These are phyloP conservation scores for Syngnathus acus DNA, from an alignment of 2,797 vertebrate species.

Conservation along the genomic window DNA sequence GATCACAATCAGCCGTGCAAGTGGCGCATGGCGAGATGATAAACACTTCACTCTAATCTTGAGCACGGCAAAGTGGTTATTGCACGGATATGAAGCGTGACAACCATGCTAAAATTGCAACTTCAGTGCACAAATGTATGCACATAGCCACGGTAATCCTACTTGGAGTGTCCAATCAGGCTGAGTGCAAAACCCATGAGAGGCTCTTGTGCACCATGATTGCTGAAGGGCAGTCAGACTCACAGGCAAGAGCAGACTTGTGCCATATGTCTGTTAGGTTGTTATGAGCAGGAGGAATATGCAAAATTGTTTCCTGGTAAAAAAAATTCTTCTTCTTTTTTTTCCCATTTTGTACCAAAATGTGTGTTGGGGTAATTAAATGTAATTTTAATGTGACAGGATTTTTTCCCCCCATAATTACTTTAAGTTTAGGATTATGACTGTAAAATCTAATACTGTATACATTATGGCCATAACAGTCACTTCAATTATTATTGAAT, in stretches of 20 bases:
- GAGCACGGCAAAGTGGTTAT: background rate
- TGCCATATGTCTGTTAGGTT: background rate
- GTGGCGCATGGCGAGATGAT: background rate
- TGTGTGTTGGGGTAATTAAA: no score
- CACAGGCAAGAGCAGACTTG: slow-evolving; percentile 26
- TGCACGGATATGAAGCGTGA: slow-evolving; percentile 9
- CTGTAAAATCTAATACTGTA: background rate
- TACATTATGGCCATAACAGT: background rate
- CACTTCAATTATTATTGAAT: background rate
- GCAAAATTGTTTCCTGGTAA: no score
- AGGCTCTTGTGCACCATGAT: slow-evolving; percentile 13
- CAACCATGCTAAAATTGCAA: slow-evolving; percentile 6
- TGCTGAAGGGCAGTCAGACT: slow-evolving; percentile 30
- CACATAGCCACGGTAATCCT: slow-evolving; percentile 19
- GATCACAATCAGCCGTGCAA: background rate
- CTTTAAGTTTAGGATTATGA: background rate
- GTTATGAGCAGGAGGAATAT: no score
- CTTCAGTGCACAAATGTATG: background rate
- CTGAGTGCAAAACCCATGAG: slow-evolving; percentile 21
- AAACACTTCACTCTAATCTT: background rate
- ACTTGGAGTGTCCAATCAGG: slow-evolving; percentile 45
- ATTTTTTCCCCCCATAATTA: background rate
- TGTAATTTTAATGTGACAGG: no score
- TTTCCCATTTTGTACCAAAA: background rate
- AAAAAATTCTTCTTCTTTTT: no score